Evolutionary conservation across 2,797 vertebrate species (phyloP).

Genomic region (Trachops cirrhosus): DNA sequence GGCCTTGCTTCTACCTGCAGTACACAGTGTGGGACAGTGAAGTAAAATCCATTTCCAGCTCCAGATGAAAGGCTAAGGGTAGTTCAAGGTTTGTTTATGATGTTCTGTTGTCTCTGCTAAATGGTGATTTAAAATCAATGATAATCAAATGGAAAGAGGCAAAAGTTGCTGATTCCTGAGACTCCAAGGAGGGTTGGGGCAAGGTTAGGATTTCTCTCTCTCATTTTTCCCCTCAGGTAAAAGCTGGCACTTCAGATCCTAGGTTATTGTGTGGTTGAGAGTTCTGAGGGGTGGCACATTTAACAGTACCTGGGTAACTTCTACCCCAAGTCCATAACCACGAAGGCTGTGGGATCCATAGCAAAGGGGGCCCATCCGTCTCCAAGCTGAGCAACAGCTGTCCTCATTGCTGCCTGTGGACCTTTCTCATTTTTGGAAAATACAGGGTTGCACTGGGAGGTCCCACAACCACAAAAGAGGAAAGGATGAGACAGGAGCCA

Average conservation of each 20-base stretch:
- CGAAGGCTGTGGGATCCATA: background rate
- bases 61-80: slow-evolving; percentile 26
- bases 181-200: background rate
- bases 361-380: background rate
- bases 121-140: slow-evolving; percentile 71
- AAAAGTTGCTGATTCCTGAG: slow-evolving; percentile 65
- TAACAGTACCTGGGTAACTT: slow-evolving; percentile 27
- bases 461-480: background rate
- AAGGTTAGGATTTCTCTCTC: background rate
- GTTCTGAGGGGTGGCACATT: slow-evolving; percentile 36
- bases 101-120: slow-evolving; percentile 9
- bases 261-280: background rate
- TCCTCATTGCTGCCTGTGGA: background rate
- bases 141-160: slow-evolving; percentile 36
- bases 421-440: background rate
- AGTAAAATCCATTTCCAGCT: slow-evolving; percentile 37
- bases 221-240: slow-evolving; percentile 25
- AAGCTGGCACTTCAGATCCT: slow-evolving; percentile 56
- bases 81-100: slow-evolving; percentile 43
- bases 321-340: background rate
- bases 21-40: background rate
- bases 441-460: background rate
- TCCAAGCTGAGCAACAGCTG: background rate
- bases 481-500: background rate
- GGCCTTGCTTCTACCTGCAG: background rate